Evolutionary conservation across 2,797 vertebrate species (phyloP).

Genomic region (Selene dorsalis): DNA sequence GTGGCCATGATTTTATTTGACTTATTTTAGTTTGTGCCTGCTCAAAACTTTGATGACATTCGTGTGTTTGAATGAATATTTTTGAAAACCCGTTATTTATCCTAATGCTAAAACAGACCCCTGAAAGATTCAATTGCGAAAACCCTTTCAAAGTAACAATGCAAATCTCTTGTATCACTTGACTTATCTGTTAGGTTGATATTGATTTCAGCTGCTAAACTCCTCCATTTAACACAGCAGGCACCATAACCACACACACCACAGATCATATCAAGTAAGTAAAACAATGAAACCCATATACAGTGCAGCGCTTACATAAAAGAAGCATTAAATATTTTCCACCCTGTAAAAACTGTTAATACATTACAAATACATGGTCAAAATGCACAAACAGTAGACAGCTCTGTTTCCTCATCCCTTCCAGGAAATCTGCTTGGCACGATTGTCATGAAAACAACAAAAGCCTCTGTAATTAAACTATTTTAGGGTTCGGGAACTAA

Average conservation of each 20-base stretch:
- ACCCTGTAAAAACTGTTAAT: conserved; percentile 71
- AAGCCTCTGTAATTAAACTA: conserved; percentile 44
- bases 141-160: conserved; percentile 25
- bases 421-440: conserved; percentile 78
- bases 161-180: conserved; percentile 31
- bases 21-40: conserved; percentile 28
- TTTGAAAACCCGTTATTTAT: background rate
- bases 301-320: conserved; percentile 64
- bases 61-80: conserved; percentile 15
- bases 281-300: conserved; percentile 62
- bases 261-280: conserved; percentile 54
- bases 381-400: conserved; percentile 66
- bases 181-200: conserved; percentile 22
- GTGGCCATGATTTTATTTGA: conserved; percentile 20
- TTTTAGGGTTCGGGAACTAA: conserved; percentile 24
- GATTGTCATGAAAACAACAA: conserved; percentile 77
- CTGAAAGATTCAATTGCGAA: conserved; percentile 24
- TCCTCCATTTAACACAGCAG: conserved; percentile 52
- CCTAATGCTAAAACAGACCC: conserved; percentile 29
- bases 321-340: conserved; percentile 56
- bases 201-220: conserved; percentile 28
- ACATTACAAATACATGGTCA: conserved; percentile 66
- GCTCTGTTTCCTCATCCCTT: conserved; percentile 42
- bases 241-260: conserved; percentile 53
- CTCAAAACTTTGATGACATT: conserved; percentile 15